Percentiles rank a stretch among this genome's conserved stretches.
Conservation (phyloP, 2,797 vertebrate species). For the Lates japonicus region DNA sequence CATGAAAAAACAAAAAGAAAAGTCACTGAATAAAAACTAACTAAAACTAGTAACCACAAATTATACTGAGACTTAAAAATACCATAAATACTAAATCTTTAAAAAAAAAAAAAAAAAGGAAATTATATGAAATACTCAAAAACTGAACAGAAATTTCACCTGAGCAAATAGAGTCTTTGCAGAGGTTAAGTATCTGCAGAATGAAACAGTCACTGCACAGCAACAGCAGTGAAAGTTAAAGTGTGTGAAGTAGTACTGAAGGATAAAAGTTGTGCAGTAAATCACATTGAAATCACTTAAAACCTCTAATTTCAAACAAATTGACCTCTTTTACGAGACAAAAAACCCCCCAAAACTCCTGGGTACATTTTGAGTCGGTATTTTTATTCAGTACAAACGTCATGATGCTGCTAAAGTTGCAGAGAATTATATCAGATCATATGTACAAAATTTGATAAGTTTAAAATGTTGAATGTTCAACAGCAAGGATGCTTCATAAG, state of each 20-base stretch:
- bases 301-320: background rate
- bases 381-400: slow-evolving; percentile 73
- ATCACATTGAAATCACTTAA: background rate
- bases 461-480: slow-evolving; percentile 51
- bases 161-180: too few relatives aligned
- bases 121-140: background rate
- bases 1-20: background rate
- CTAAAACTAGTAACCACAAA: background rate
- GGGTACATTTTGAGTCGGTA: background rate
- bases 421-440: slow-evolving; percentile 39
- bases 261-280: background rate
- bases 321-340: background rate
- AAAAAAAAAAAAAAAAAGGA: too few relatives aligned
- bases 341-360: background rate
- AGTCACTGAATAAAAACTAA: background rate
- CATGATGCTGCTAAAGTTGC: slow-evolving; percentile 21
- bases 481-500: slow-evolving; percentile 17
- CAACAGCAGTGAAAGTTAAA: background rate
- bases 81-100: too few relatives aligned
- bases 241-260: background rate
- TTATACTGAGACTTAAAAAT: background rate
- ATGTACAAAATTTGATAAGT: slow-evolving; percentile 59
- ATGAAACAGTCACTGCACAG: background rate
- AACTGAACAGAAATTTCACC: background rate
- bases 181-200: too few relatives aligned